These are phyloP conservation scores for Orientallactaga sibirica DNA, from an alignment of 2,797 vertebrate genomes.

Conservation along the genomic window DNA sequence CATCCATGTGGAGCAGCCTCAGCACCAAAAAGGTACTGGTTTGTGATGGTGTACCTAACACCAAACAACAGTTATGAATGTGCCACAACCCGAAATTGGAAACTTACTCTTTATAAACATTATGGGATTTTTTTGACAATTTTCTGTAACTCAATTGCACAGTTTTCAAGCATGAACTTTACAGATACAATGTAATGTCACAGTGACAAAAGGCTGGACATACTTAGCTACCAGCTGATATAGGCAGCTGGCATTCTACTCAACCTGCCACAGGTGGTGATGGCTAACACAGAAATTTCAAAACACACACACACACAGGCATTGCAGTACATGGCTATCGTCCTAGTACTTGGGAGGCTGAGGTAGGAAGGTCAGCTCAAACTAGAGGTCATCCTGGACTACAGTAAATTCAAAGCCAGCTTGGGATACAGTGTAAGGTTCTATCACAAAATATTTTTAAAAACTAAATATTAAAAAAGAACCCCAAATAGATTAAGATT, in stretches of 20 bases:
- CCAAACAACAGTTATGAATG: too few species aligned
- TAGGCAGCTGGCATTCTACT: not conserved
- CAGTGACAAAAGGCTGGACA: too few species aligned
- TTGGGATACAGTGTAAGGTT: not conserved
- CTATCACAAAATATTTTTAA: not conserved
- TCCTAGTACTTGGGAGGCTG: not conserved
- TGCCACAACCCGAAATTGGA: too few species aligned
- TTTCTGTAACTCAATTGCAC: too few species aligned
- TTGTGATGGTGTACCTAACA: too few species aligned
- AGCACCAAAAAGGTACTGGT: not conserved
- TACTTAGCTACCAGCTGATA: not conserved
- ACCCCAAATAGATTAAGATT: constrained; percentile 28
- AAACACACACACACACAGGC: not conserved
- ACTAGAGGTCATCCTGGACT: not conserved
- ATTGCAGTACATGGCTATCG: not conserved
- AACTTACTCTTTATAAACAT: too few species aligned
- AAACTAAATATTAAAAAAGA: not conserved
- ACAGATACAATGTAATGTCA: too few species aligned
- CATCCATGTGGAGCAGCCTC: not conserved
- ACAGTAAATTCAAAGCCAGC: not conserved
- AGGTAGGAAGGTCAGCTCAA: not conserved
- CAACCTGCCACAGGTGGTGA: not conserved
- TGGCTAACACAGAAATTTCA: not conserved
- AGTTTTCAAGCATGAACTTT: too few species aligned
- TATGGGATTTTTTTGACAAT: too few species aligned